These are phyloP conservation scores for Chrysaora quinquecirrha DNA, from an alignment of 30 jellyfish, hydroid and myxozoan species.

Conservation along the genomic window DNA sequence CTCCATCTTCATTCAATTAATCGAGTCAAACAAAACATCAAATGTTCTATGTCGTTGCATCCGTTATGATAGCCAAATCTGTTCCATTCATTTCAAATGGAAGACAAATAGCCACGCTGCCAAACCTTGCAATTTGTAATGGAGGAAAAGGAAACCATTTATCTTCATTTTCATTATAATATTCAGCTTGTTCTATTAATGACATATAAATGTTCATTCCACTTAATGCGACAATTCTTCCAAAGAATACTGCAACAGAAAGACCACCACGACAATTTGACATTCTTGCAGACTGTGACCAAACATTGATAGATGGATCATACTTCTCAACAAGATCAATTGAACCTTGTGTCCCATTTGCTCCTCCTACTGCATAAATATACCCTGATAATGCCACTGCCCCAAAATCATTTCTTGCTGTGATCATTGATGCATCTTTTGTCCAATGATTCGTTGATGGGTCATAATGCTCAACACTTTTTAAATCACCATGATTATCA, in stretches of 20 bases:
- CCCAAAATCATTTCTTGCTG: conserved; percentile 91
- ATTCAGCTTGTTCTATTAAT: conserved; percentile 80
- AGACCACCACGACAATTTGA: conserved; percentile 96
- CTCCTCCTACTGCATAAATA: conserved; percentile 94
- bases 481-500: conserved; percentile 81
- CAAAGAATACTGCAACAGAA: conserved; percentile 81
- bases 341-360: conserved; percentile 84
- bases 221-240: conserved; percentile 85
- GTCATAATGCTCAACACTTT: conserved; percentile 74
- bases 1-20: too few relatives aligned
- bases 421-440: conserved; percentile 77
- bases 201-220: conserved; percentile 94
- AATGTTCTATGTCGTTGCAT: too few relatives aligned
- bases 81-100: conserved; percentile 73
- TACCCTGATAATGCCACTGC: conserved; percentile 85
- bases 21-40: too few relatives aligned
- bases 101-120: conserved; percentile 80
- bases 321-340: conserved; percentile 79
- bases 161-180: conserved; percentile 81
- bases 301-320: conserved; percentile 62
- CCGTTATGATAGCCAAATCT: neutral
- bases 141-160: conserved; percentile 76
- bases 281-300: conserved; percentile 87
- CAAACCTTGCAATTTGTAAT: conserved; percentile 73
- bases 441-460: conserved; percentile 70